Evolutionary conservation across 2,113 vertebrate genomes (phyloP).

Genomic region (Macaca mulatta): DNA sequence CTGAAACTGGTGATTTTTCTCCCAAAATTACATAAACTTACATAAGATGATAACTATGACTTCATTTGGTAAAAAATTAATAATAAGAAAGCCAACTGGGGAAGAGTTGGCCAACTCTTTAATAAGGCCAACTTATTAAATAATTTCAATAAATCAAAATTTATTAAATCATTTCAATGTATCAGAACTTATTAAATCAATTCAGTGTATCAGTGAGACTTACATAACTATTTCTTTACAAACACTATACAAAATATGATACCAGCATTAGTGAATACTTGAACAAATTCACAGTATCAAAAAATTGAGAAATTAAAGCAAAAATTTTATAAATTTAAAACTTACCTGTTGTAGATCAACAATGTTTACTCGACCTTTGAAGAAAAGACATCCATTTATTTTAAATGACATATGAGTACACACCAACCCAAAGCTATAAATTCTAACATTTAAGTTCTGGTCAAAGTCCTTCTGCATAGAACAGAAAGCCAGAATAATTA

Average conservation of each 20-base stretch:
- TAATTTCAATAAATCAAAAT: background rate
- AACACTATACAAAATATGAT: background rate
- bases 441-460: constrained; percentile 7
- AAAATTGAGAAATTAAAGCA: constrained; percentile 36
- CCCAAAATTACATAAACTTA: constrained; percentile 7
- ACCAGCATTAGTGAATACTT: background rate
- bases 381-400: constrained; percentile 72
- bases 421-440: background rate
- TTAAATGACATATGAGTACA: constrained; percentile 25
- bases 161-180: background rate
- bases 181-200: background rate
- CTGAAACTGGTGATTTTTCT: background rate
- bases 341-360: constrained; percentile 97
- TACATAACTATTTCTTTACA: constrained; percentile 20
- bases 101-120: background rate
- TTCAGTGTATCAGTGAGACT: background rate
- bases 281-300: background rate
- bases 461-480: background rate
- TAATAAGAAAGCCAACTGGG: background rate
- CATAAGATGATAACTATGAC: background rate
- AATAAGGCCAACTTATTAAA: background rate
- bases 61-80: constrained; percentile 44
- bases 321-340: constrained; percentile 60
- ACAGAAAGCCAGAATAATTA: background rate
- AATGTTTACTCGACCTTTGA: constrained; percentile 95